Evolutionary conservation across 2,113 vertebrate genomes (phyloP).

Genomic region (Phalacrocorax pelagicus): DNA sequence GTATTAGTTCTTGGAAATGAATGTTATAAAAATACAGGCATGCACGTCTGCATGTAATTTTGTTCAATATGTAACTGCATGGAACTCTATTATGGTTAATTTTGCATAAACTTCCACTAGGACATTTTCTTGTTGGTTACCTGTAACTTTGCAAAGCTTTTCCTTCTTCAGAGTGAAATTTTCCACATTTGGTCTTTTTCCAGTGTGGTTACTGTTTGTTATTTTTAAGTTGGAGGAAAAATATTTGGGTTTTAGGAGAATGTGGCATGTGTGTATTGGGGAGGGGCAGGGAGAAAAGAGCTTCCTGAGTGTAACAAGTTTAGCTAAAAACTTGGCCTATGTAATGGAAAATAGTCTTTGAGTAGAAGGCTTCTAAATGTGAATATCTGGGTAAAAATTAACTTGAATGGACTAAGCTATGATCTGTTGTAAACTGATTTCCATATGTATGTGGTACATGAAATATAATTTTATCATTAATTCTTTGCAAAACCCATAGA

Average conservation of each 20-base stretch:
- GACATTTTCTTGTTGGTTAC: background rate
- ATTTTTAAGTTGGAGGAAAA: conserved; percentile 6
- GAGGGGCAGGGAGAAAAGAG: background rate
- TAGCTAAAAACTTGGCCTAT: background rate
- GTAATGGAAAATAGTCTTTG: background rate
- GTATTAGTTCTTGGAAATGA: background rate
- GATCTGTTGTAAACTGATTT: background rate
- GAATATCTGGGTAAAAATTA: background rate
- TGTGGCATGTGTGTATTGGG: background rate
- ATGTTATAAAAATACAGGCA: background rate
- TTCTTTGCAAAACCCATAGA: background rate
- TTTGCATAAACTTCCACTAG: background rate
- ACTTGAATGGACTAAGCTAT: background rate
- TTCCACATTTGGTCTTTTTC: conserved; percentile 1
- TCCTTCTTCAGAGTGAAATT: conserved; percentile 7
- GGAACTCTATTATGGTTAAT: background rate
- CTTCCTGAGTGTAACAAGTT: background rate
- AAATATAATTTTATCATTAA: background rate
- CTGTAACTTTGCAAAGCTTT: background rate
- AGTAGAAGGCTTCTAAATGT: background rate
- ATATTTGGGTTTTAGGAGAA: background rate
- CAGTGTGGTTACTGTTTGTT: background rate
- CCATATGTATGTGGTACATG: background rate
- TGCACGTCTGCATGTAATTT: background rate
- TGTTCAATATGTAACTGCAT: background rate